These are phyloP conservation scores for Pyrocoelia pectoralis DNA, from an alignment of 2,888 invertebrate species.

Conservation along the genomic window DNA sequence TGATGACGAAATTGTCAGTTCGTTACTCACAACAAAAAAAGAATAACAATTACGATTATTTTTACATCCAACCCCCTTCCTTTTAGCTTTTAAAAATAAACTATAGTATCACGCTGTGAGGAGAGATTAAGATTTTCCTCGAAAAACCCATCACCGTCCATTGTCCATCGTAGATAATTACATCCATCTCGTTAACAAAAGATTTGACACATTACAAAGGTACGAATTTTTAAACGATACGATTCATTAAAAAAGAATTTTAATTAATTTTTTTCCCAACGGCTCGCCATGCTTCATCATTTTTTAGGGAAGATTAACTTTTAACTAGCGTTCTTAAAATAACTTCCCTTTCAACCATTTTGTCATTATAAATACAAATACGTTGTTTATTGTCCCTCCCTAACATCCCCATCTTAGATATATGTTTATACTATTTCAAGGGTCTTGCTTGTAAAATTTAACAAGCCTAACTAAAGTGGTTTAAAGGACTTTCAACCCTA, in stretches of 20 bases:
- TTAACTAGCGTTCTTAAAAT: background rate
- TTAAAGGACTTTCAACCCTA: background rate
- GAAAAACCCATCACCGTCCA: background rate
- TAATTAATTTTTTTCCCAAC: background rate
- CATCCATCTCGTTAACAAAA: conserved; percentile 9
- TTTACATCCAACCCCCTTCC: background rate
- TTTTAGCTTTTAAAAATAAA: background rate
- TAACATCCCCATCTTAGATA: background rate
- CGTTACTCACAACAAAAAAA: background rate
- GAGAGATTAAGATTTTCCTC: background rate
- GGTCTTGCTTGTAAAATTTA: background rate
- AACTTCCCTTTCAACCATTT: background rate
- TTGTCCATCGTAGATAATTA: conserved; percentile 9
- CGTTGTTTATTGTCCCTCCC: background rate
- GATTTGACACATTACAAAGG: conserved; percentile 1
- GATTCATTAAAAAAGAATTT: conserved; percentile 10
- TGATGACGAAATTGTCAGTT: conserved; percentile 10
- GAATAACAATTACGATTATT: background rate
- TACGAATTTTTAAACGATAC: background rate
- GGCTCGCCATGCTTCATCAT: background rate
- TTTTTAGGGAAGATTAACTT: background rate
- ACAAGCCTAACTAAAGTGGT: conserved; percentile 1
- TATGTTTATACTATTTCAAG: conserved; percentile 1
- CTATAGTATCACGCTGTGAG: conserved; percentile 2
- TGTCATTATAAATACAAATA: background rate